Base-by-base conservation (phyloP, 2,888 invertebrate species). In the Agrotis ipsilon region DNA sequence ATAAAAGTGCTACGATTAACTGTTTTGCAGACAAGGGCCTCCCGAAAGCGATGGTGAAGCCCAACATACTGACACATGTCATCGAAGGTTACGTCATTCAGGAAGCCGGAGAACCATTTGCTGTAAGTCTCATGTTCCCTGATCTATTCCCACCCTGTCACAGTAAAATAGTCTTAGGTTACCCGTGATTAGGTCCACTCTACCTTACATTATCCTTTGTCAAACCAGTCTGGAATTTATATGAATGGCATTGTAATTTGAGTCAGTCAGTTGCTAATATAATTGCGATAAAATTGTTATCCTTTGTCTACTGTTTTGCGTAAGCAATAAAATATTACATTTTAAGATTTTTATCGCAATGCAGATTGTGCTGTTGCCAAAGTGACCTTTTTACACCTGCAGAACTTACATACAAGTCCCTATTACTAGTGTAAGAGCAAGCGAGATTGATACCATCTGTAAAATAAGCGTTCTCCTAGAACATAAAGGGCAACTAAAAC, bases 1-100 rank as follows among this genome's bases (percentile, higher is more conserved):
- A 19, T 51, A 71, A 51, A 49, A 1, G 21, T 18, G 11, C 27
- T 60, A 14, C 67, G 46, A 14, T 66, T 18, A 61, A 39, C 54
- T 46, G 49, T 72, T 68, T 85, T 80, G 49, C 90, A 95, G 96
- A 96, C 78, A 96, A 96, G 81, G 96, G 97, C n/a, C 96, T 98
- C 49, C 98, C 98, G 21, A 98, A 98, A 92, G 99, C 99, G 1
- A 98, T 99, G 97, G 99, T 99, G 18, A 99, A 99, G 91, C 99
- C 99, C 0, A 99, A 99, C 90, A 98, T 99, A 11, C 96, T 99
- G 64, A 99, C 99, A 0, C 99, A 99, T 91, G 98, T 99, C 32
- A 99, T 99, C 78, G 99, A 99, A 91, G 99, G 99, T 64, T 99
- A 99, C 92, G 98, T 99, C 11, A 99, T 99, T 83, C 99, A 99